These are phyloP conservation scores for Malacoctenus gilli DNA, from an alignment of 2,797 vertebrate species.

Conservation along the genomic window DNA sequence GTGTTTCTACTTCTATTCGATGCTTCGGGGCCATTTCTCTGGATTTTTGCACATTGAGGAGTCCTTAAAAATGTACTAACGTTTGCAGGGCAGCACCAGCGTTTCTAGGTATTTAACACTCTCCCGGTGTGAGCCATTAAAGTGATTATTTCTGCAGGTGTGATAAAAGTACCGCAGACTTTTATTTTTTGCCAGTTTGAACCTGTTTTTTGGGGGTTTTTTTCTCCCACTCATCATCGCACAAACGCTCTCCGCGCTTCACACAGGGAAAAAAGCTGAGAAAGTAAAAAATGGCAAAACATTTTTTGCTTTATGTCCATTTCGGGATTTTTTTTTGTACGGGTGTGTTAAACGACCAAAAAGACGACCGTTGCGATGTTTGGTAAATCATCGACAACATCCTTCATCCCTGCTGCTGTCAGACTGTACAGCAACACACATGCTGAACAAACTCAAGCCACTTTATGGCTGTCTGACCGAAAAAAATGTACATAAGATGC, in stretches of 20 bases:
- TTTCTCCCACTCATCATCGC: conserved; percentile 13
- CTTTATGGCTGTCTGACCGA: no score
- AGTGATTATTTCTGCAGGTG: not conserved
- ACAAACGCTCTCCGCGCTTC: conserved; percentile 12
- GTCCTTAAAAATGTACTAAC: not conserved
- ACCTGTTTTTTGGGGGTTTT: not conserved
- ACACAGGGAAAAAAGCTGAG: conserved; percentile 41
- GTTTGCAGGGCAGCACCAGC: no score
- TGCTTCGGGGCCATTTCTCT: not conserved
- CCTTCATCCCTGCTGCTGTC: no score
- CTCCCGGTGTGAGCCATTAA: not conserved
- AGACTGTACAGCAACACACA: no score
- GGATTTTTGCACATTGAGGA: not conserved
- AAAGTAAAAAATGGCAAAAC: no score
- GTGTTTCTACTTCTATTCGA: conserved; percentile 1
- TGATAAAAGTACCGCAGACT: conserved; percentile 6
- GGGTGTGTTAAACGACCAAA: no score
- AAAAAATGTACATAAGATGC: no score
- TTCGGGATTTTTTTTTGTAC: no score
- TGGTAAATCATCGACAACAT: no score
- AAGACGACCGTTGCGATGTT: no score
- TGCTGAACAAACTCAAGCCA: no score
- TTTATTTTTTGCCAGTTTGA: not conserved
- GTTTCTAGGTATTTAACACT: not conserved
- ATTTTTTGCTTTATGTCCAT: no score